Percentiles rank a stretch among this genome's conserved stretches.
Evolutionary conservation across 23 tunicate species (phyloP).

Genomic region (Corella eumyota): DNA sequence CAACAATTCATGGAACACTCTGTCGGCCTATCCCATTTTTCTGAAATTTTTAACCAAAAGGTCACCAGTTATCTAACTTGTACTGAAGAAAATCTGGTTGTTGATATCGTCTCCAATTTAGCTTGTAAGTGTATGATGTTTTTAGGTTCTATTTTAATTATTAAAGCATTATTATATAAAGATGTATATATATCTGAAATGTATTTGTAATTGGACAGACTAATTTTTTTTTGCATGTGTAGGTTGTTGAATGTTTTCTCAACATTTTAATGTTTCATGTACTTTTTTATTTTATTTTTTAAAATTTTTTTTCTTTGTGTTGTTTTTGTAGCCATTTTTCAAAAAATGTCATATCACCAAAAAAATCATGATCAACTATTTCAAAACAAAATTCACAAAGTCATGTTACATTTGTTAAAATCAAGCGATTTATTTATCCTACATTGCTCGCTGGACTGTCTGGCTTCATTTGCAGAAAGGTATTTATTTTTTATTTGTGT

Average conservation of each 20-base stretch:
- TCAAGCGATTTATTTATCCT: constrained; percentile 61
- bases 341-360: constrained; percentile 24
- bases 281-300: constrained; percentile 2
- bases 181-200: no score
- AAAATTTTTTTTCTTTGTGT: neutral
- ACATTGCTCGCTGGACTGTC: constrained; percentile 59
- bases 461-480: constrained; percentile 49
- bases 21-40: constrained; percentile 23
- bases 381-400: constrained; percentile 23
- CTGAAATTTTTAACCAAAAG: constrained; percentile 40
- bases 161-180: no score
- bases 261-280: no score
- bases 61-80: constrained; percentile 41
- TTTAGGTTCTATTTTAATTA: neutral
- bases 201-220: no score
- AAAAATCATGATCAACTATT: constrained; percentile 20
- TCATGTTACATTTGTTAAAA: constrained; percentile 29
- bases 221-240: no score
- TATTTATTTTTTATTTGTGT: neutral
- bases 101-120: constrained; percentile 42
- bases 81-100: constrained; percentile 33
- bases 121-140: constrained; percentile 16
- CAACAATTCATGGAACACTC: constrained; percentile 15
- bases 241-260: no score
- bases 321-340: constrained; percentile 32